Conservation (phyloP, 2,888 invertebrate genomes). For the Leptopterna dolabrata region DNA sequence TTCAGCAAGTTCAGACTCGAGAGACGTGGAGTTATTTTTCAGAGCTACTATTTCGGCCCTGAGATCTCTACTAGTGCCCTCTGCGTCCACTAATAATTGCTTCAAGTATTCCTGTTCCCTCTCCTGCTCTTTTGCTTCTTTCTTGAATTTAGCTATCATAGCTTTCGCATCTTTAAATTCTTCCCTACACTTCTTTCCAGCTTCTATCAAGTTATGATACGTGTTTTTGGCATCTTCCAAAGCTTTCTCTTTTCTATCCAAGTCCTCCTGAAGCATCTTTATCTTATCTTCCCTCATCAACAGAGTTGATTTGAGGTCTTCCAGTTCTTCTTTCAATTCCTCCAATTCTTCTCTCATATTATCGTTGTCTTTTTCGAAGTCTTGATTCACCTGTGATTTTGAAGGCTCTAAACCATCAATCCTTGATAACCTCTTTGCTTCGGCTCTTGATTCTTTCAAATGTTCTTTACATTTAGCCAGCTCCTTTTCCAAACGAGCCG, state of each 20-base stretch:
- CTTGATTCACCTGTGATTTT: neutral
- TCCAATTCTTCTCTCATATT: constrained; percentile 16
- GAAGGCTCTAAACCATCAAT: neutral
- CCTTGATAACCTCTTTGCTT: neutral
- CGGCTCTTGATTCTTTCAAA: neutral
- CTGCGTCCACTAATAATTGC: neutral
- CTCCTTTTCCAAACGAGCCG: constrained; percentile 46
- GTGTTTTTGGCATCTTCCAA: neutral
- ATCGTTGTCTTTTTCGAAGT: constrained; percentile 40
- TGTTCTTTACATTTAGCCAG: constrained; percentile 36
- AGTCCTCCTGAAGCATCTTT: neutral
- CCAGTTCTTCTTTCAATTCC: constrained; percentile 9
- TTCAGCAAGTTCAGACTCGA: constrained; percentile 47
- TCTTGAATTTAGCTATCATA: constrained; percentile 46
- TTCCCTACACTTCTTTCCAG: constrained; percentile 17
- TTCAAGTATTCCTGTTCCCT: constrained; percentile 30
- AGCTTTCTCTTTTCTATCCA: constrained; percentile 13
- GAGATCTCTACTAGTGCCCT: neutral
- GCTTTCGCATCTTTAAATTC: constrained; percentile 54
- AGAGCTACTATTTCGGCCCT: neutral
- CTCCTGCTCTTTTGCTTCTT: constrained; percentile 36
- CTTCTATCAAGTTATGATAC: neutral
- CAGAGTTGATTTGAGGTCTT: neutral
- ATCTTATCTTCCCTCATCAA: neutral
- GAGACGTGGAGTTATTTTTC: neutral